Conservation (phyloP, 2,113 vertebrate genomes). For the Dermatemys mawii region DNA sequence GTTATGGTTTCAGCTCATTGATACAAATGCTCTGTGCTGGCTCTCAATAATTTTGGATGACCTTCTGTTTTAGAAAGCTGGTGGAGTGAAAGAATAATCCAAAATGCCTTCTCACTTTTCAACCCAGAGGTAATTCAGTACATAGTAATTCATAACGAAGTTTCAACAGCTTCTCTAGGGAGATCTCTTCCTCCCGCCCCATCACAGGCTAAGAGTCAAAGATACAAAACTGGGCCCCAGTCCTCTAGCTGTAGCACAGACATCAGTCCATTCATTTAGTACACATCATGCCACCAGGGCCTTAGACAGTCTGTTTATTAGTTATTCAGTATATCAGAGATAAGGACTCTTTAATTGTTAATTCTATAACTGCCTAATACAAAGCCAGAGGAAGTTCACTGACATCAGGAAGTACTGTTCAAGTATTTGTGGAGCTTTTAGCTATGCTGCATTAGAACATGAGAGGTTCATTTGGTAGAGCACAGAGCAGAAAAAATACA, state of each 20-base stretch:
- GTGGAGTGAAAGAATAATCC: not conserved
- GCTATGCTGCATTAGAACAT: not conserved
- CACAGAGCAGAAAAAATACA: not conserved
- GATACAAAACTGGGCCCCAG: not conserved
- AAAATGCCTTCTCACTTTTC: not conserved
- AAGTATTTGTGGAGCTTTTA: not conserved
- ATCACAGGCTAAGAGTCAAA: not conserved
- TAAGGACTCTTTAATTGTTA: not conserved
- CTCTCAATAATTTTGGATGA: not conserved
- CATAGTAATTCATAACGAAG: not conserved
- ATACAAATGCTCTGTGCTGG: not conserved
- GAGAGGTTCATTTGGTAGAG: not conserved
- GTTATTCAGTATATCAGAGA: too few relatives aligned
- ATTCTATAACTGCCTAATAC: not conserved
- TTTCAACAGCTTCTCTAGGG: not conserved
- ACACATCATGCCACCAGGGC: not conserved
- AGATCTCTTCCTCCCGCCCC: not conserved
- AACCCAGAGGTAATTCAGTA: not conserved
- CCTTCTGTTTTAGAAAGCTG: not conserved
- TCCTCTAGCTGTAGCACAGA: not conserved
- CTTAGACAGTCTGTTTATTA: too few relatives aligned
- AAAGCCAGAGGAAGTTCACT: not conserved
- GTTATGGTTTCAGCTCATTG: not conserved
- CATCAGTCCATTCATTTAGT: not conserved
- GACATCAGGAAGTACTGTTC: not conserved